phyloP scores from a whole-genome alignment of 1,140 invertebrate species.

The Drosophila busckii region DNA sequence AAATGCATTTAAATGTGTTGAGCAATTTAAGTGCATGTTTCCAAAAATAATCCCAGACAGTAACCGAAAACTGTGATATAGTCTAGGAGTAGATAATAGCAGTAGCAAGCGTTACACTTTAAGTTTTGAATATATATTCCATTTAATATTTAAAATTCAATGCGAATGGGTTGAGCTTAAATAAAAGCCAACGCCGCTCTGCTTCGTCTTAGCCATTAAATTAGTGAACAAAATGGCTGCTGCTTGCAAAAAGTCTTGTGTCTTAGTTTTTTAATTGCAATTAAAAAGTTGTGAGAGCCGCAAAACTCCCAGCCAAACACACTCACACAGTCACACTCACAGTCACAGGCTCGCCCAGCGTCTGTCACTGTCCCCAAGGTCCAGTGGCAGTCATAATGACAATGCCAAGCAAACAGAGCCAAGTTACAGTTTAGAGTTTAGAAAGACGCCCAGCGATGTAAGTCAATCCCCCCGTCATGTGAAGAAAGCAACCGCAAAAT shows the following conservation, averaged over 20 bases:
- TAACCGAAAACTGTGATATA: conserved; percentile 11
- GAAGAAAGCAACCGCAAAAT: conserved; percentile 51
- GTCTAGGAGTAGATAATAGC: too few species aligned
- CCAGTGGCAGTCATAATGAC: conserved; percentile 61
- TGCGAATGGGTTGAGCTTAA: too few species aligned
- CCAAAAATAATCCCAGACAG: conserved; percentile 13
- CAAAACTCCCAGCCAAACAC: conserved; percentile 14
- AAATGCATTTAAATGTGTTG: conserved; percentile 19
- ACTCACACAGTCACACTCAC: not conserved
- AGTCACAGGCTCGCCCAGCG: not conserved
- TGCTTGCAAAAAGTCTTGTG: conserved; percentile 41
- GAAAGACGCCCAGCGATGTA: not conserved
- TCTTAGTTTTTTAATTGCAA: conserved; percentile 74
- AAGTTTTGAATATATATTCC: too few species aligned
- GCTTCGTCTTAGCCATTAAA: not conserved
- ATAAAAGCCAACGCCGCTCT: too few species aligned
- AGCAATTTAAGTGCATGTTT: conserved; percentile 16
- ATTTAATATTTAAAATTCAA: too few species aligned
- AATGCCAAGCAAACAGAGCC: conserved; percentile 22
- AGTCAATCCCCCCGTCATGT: conserved; percentile 28
- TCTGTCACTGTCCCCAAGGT: conserved; percentile 43
- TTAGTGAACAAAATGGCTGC: not conserved
- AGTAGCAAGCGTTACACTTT: too few species aligned
- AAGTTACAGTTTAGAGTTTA: not conserved
- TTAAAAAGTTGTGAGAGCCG: conserved; percentile 60